Conservation (phyloP, 2,888 invertebrate genomes). For the Chalcis sispes region DNA sequence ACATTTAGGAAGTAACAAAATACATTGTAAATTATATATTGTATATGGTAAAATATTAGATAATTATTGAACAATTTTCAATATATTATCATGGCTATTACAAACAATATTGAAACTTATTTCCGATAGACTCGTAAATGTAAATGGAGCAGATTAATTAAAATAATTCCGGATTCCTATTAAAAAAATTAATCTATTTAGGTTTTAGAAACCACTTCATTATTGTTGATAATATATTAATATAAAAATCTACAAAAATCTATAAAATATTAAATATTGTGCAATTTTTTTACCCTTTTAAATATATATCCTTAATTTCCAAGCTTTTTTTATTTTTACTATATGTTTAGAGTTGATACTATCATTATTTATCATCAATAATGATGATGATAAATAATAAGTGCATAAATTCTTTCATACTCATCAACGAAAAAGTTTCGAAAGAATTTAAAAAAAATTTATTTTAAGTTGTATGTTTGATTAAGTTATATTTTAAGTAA, state of each 20-base stretch:
- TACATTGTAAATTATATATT: conserved; percentile 11
- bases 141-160: conserved; percentile 9
- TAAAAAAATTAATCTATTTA: conserved; percentile 24
- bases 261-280: conserved; percentile 14
- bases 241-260: conserved; percentile 24
- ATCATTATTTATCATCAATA: too few species aligned
- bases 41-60: conserved; percentile 19
- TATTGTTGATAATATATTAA: conserved; percentile 45
- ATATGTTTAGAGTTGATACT: too few species aligned
- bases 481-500: too few species aligned
- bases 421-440: too few species aligned
- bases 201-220: conserved; percentile 39
- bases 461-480: too few species aligned
- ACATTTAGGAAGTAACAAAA: conserved; percentile 6
- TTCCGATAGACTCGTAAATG: conserved; percentile 6
- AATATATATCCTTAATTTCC: not conserved
- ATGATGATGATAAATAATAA: too few species aligned
- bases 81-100: conserved; percentile 24
- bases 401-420: too few species aligned
- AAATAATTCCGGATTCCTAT: not conserved
- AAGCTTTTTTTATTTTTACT: too few species aligned
- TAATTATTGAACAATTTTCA: conserved; percentile 17
- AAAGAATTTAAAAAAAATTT: too few species aligned
- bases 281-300: not conserved
- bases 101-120: conserved; percentile 27